These are phyloP conservation scores for Cricetomys ansorgei DNA, from an alignment of 2,113 vertebrate genomes.

Conservation along the genomic window DNA sequence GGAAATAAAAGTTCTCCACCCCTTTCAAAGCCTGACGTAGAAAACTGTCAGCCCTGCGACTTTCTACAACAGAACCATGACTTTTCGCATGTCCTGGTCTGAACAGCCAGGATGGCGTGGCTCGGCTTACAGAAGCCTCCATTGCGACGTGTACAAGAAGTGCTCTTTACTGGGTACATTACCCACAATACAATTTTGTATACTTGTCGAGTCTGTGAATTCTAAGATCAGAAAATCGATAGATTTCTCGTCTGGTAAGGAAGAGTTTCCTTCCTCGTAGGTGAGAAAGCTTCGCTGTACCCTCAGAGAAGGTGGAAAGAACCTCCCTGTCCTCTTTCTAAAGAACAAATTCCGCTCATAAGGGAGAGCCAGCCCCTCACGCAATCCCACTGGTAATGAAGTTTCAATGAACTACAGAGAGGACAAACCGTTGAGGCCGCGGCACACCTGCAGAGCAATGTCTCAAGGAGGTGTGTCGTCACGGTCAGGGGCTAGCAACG, in stretches of 20 bases:
- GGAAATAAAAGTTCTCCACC: not conserved
- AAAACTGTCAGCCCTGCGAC: not conserved
- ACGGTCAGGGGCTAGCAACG: not conserved
- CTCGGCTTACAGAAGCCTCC: too few species aligned
- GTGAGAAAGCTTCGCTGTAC: not conserved
- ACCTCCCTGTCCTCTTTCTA: not conserved
- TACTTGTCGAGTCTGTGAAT: not conserved
- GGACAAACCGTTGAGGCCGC: not conserved
- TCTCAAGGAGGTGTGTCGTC: not conserved
- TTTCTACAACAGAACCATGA: not conserved
- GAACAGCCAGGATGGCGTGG: not conserved
- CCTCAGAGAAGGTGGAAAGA: not conserved
- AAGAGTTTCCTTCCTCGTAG: not conserved
- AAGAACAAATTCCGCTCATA: not conserved
- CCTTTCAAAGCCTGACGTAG: not conserved
- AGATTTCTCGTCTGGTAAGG: not conserved
- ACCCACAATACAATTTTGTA: not conserved
- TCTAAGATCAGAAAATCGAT: not conserved
- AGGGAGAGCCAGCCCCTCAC: not conserved
- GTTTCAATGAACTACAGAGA: not conserved
- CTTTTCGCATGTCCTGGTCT: not conserved
- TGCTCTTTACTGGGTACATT: not conserved
- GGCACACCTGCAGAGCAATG: not conserved
- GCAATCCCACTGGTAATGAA: not conserved
- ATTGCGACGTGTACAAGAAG: not conserved